Evolutionary conservation across 1,140 invertebrate species (phyloP).

Genomic region (Atta cephalotes): DNA sequence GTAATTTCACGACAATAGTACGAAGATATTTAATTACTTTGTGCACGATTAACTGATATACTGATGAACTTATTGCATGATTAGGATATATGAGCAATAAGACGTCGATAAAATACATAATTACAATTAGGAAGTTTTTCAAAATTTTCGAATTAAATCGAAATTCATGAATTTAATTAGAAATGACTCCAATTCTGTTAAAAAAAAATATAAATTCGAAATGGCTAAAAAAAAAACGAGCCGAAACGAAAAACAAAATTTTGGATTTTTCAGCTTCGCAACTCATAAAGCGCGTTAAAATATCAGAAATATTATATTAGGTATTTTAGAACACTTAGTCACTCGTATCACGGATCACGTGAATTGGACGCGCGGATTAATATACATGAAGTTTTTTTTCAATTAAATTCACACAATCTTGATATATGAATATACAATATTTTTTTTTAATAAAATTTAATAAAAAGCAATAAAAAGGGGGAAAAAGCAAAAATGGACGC

Average conservation of each 20-base stretch:
- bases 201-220: background rate
- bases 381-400: slow-evolving; percentile 2
- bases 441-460: slow-evolving; percentile 29
- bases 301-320: slow-evolving; percentile 24
- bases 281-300: background rate
- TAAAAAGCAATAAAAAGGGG: background rate
- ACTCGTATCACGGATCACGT: background rate
- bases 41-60: slow-evolving; percentile 6
- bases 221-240: background rate
- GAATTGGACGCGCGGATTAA: background rate
- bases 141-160: background rate
- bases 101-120: background rate
- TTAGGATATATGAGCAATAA: background rate
- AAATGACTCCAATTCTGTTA: background rate
- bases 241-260: background rate
- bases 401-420: slow-evolving; percentile 26
- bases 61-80: background rate
- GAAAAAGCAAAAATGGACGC: background rate
- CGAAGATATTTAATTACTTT: slow-evolving; percentile 51
- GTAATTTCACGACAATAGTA: slow-evolving; percentile 9
- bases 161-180: background rate
- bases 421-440: background rate
- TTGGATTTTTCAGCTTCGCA: background rate
- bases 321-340: slow-evolving; percentile 8
- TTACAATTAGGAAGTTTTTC: background rate